Evolutionary conservation across 2,888 invertebrate genomes (phyloP).

Genomic region (Troides helena): DNA sequence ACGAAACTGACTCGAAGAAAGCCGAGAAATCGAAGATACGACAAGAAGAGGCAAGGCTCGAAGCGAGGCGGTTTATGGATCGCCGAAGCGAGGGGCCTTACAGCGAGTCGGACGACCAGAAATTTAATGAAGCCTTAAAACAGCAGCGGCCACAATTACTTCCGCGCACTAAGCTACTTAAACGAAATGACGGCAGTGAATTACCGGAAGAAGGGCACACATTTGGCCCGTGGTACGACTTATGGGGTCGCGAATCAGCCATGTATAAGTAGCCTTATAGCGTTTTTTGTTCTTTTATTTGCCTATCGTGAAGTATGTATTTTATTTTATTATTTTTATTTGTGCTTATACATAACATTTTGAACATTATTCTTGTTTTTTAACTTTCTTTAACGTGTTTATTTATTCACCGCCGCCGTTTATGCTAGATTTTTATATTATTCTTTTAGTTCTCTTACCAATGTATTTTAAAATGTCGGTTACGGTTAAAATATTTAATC

Average conservation of each 20-base stretch:
- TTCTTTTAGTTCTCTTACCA: too few species aligned
- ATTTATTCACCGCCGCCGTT: constrained; percentile 24
- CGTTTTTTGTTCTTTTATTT: constrained; percentile 44
- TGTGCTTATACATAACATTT: constrained; percentile 28
- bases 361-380: constrained; percentile 25
- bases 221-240: constrained; percentile 94
- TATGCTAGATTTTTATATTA: background rate
- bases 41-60: constrained; percentile 72
- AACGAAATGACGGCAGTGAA: constrained; percentile 76
- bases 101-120: constrained; percentile 79
- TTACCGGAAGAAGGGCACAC: constrained; percentile 83
- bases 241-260: constrained; percentile 89
- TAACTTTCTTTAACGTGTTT: constrained; percentile 7
- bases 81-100: constrained; percentile 69
- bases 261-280: constrained; percentile 77
- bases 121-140: constrained; percentile 75
- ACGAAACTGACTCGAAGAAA: constrained; percentile 77
- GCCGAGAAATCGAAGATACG: constrained; percentile 76
- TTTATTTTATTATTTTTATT: constrained; percentile 32
- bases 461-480: too few species aligned
- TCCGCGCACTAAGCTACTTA: constrained; percentile 85
- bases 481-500: too few species aligned
- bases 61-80: constrained; percentile 66
- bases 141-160: constrained; percentile 81
- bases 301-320: constrained; percentile 29